These are phyloP conservation scores for Ruditapes philippinarum DNA, from an alignment of 1,140 invertebrate genomes.

Conservation along the genomic window DNA sequence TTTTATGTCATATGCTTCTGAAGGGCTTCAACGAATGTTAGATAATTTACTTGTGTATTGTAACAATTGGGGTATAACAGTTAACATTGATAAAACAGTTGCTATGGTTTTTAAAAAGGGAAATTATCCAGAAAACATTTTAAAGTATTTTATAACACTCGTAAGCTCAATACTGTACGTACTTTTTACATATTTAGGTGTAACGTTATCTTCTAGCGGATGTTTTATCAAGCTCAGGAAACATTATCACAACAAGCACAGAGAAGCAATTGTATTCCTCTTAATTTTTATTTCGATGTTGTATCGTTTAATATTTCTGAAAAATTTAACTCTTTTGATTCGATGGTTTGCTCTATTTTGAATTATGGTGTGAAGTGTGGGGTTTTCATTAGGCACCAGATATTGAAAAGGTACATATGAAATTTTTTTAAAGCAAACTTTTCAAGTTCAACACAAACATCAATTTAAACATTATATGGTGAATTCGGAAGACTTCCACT, in stretches of 20 bases:
- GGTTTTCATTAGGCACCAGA: background rate
- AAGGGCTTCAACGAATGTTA: background rate
- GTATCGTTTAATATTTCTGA: background rate
- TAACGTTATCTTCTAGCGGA: background rate
- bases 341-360: background rate
- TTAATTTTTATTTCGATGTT: background rate
- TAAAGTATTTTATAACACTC: background rate
- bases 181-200: constrained; percentile 2
- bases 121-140: background rate
- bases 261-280: background rate
- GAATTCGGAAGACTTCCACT: background rate
- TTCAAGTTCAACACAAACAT: background rate
- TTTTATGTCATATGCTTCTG: background rate
- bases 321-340: background rate
- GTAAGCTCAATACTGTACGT: background rate
- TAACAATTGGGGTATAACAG: background rate
- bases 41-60: background rate
- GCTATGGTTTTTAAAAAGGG: constrained; percentile 10
- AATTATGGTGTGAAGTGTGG: background rate
- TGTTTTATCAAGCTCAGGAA: background rate
- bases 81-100: background rate
- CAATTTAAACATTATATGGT: background rate
- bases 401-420: background rate
- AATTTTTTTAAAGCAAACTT: background rate
- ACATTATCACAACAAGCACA: background rate